Conservation (phyloP, 2,113 vertebrate species). For the Periophthalmus modestus region DNA sequence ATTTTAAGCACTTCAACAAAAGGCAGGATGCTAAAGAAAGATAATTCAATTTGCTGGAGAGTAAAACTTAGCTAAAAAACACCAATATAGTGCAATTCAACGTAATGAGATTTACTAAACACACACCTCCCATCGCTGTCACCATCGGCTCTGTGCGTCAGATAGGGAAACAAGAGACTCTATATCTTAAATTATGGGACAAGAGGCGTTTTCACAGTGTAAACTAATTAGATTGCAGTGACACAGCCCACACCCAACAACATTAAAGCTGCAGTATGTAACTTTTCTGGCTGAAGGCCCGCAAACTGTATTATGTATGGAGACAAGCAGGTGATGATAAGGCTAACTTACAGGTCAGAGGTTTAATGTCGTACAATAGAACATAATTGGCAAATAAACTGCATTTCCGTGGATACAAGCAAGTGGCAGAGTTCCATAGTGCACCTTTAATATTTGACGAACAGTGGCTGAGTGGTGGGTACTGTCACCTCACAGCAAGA, state of each 20-base stretch:
- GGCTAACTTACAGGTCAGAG: too few species aligned
- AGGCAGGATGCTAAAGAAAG: constrained; percentile 20
- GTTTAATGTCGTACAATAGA: too few species aligned
- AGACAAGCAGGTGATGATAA: too few species aligned
- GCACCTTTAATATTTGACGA: too few species aligned
- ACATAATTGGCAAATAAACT: too few species aligned
- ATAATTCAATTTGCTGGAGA: constrained; percentile 44
- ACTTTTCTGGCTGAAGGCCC: too few species aligned
- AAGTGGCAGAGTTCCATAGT: too few species aligned
- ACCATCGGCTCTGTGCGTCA: neutral
- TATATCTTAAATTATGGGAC: neutral
- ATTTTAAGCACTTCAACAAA: constrained; percentile 27
- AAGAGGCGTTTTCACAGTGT: constrained; percentile 20
- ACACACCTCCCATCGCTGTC: constrained; percentile 30
- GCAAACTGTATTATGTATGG: too few species aligned
- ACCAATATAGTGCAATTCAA: constrained; percentile 38
- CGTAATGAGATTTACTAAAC: constrained; percentile 48
- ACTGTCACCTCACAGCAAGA: neutral
- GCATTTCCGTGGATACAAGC: too few species aligned
- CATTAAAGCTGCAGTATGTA: too few species aligned
- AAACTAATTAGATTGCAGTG: constrained; percentile 8
- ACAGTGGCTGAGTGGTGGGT: neutral
- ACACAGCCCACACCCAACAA: neutral
- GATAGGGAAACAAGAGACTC: constrained; percentile 2
- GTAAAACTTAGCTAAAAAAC: constrained; percentile 32